phyloP scores from a whole-genome alignment of 2,113 vertebrate species.

The Neomonachus schauinslandi region DNA sequence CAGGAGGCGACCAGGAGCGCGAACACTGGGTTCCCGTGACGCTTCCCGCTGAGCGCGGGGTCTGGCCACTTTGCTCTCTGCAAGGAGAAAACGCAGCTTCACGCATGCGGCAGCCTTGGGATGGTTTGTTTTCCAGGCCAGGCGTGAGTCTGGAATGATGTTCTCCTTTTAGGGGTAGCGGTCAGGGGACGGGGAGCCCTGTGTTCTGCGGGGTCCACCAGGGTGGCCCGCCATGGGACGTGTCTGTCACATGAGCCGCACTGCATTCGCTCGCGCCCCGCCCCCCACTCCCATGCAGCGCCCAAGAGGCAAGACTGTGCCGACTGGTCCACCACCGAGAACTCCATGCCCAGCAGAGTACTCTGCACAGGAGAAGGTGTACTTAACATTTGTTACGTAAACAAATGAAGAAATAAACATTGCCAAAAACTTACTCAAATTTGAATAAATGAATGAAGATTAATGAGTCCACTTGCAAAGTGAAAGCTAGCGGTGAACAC shows the following conservation, averaged over 20 bases:
- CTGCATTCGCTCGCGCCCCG: rapidly evolving
- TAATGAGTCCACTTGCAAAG: rapidly evolving
- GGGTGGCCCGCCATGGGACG: rapidly evolving
- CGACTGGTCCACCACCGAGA: rapidly evolving
- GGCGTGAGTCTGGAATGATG: rapidly evolving
- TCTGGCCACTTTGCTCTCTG: not conserved
- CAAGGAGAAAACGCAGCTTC: rapidly evolving
- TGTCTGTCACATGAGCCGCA: too few species aligned
- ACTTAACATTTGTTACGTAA: rapidly evolving
- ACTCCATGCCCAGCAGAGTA: rapidly evolving
- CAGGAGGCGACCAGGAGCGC: rapidly evolving
- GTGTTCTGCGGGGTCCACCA: rapidly evolving
- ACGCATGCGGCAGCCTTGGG: rapidly evolving
- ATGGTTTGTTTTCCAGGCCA: rapidly evolving
- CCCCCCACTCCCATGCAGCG: rapidly evolving
- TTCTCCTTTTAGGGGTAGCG: not conserved
- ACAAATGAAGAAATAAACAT: rapidly evolving
- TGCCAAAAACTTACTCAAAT: rapidly evolving
- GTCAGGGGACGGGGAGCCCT: rapidly evolving
- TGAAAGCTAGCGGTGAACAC: rapidly evolving
- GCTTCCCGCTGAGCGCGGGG: not conserved
- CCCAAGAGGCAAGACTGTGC: too few species aligned
- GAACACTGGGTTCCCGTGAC: rapidly evolving
- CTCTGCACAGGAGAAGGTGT: not conserved
- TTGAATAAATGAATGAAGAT: rapidly evolving